Conservation (phyloP, 1,140 invertebrate genomes). For the Pygmarrhopalites habei region DNA sequence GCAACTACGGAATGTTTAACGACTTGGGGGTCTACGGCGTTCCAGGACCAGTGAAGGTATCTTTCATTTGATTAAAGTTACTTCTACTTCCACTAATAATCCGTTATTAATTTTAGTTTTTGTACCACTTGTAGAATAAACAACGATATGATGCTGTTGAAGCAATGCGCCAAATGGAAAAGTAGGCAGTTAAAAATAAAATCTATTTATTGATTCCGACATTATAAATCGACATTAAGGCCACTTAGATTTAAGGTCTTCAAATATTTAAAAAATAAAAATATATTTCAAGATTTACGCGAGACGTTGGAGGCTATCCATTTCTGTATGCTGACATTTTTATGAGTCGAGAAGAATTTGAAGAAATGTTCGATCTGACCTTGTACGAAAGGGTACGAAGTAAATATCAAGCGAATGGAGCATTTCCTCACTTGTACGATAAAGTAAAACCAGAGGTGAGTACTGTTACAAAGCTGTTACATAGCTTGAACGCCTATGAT, state of each 20-base stretch:
- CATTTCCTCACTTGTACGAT: slow-evolving; percentile 52
- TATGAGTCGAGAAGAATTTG: slow-evolving; percentile 56
- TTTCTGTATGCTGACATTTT: slow-evolving; percentile 59
- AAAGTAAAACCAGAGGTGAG: slow-evolving; percentile 62
- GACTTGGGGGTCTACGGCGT: slow-evolving; percentile 52
- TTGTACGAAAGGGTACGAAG: slow-evolving; percentile 48
- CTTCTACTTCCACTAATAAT: too few relatives aligned
- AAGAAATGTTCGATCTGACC: slow-evolving; percentile 51
- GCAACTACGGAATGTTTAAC: slow-evolving; percentile 44
- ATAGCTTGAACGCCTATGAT: too few relatives aligned
- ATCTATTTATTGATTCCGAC: too few relatives aligned
- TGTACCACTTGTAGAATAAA: too few relatives aligned
- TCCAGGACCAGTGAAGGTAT: slow-evolving; percentile 48
- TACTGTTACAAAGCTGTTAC: too few relatives aligned
- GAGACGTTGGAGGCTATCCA: slow-evolving; percentile 51
- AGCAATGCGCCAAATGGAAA: slow-evolving; percentile 52
- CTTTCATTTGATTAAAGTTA: too few relatives aligned
- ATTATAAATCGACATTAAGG: too few relatives aligned
- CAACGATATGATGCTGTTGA: slow-evolving; percentile 49
- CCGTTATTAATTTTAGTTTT: too few relatives aligned
- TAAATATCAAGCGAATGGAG: slow-evolving; percentile 49
- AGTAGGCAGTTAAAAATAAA: too few relatives aligned
- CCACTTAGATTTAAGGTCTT: too few relatives aligned
- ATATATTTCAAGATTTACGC: slow-evolving; percentile 47
- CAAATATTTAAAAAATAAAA: too few relatives aligned